phyloP scores from a whole-genome alignment of 2,888 invertebrate species.

The Nowickia ferox region DNA sequence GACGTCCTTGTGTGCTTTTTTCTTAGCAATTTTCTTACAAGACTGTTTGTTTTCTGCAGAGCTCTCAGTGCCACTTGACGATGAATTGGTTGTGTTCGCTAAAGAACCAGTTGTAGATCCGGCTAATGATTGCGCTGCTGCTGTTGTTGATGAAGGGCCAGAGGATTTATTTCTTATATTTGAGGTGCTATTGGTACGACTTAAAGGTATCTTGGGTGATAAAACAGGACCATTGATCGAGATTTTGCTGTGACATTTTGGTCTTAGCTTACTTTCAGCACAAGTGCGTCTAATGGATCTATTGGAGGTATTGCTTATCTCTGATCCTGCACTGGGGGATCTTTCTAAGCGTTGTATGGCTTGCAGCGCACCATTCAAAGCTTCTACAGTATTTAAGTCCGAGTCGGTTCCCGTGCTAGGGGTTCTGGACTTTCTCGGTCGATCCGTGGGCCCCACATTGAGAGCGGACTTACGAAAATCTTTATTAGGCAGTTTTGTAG shows the following conservation, averaged over 20 bases:
- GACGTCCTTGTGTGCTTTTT: constrained; percentile 71
- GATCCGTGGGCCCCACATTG: constrained; percentile 85
- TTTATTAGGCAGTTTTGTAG: constrained; percentile 86
- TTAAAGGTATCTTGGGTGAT: constrained; percentile 57
- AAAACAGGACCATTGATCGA: constrained; percentile 2
- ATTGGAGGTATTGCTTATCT: constrained; percentile 84
- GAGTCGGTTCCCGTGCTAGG: constrained; percentile 82
- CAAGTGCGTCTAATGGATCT: constrained; percentile 79
- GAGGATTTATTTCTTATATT: constrained; percentile 82
- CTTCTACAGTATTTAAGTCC: constrained; percentile 74
- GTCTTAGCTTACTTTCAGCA: constrained; percentile 82
- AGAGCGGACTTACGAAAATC: constrained; percentile 89
- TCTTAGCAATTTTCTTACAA: constrained; percentile 77
- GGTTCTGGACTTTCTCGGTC: constrained; percentile 82
- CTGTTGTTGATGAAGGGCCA: constrained; percentile 39
- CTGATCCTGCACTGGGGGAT: constrained; percentile 84
- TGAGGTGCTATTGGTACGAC: constrained; percentile 80
- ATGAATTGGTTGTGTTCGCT: constrained; percentile 69
- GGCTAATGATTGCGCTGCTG: constrained; percentile 26
- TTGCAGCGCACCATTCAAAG: constrained; percentile 72
- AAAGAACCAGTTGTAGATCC: constrained; percentile 18
- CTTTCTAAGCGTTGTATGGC: constrained; percentile 78
- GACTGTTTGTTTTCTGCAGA: constrained; percentile 76
- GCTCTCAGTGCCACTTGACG: constrained; percentile 81
- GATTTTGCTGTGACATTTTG: constrained; percentile 76